Evolutionary conservation across 2,888 invertebrate genomes (phyloP), one percentile per base, ranked within the genome.

Genomic region (Trichacis sp.): DNA sequence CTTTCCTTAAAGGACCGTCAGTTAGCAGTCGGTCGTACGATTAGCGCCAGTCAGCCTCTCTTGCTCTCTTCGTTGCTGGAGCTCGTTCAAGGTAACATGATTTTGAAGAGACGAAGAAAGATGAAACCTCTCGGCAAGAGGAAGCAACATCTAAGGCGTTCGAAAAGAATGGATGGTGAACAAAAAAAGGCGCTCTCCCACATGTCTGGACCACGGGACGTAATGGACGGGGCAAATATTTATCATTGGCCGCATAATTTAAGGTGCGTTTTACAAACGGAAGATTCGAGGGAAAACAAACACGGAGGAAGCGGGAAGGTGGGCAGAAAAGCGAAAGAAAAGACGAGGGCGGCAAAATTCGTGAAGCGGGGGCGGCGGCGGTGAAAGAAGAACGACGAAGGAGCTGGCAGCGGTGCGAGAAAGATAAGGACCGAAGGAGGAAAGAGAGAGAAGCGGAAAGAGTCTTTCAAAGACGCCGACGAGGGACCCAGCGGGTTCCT

Each of bases 241-340:
- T 61, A 58, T 66, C 65, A 66, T 66, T 61, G 80, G 77, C 77
- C 75, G 77, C 79, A 79, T 64, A 81, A 82, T 82, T 82, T 82
- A 79, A 80, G 80, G 80, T 79, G 78, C 78, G 80, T 81, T 82
- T 81, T 80, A 78, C 79, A 81, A 81, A 81, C 77, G 76, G 77
- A 78, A 77, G 77, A 79, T 71, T 71, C 75, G 75, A 80, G 78
- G 79, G 77, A 79, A 80, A 81, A 81, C 80, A 80, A 80, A 81
- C 77, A 81, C 69, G 42, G 52, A 47, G 51, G 48, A 47, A 38
- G 47, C 40, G 52, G 51, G 33, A 49, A 64, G 68, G 59, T 61
- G 58, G 55, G 52, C 49, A 64, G 63, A 20, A 29, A 62, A 64
- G 47, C 19, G 30, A 60, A 64, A 49, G 56, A 69, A 61, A 69